Conservation (phyloP, 1,140 invertebrate genomes). For the Diabrotica undecimpunctata region DNA sequence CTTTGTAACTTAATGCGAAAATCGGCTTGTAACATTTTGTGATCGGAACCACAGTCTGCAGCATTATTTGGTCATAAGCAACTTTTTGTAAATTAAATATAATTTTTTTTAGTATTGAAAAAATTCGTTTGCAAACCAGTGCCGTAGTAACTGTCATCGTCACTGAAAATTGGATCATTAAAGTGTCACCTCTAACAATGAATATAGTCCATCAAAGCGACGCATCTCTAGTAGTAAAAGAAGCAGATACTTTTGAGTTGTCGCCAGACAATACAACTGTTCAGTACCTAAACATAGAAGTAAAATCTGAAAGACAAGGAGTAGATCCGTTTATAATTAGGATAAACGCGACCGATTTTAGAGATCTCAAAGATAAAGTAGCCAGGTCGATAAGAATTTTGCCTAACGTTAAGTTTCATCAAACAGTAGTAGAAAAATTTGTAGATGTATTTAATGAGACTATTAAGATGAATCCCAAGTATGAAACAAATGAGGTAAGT, state of each 20-base stretch:
- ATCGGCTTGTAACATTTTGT: no score
- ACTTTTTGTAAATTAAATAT: neutral
- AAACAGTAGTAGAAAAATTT: constrained; percentile 77
- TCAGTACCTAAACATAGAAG: constrained; percentile 80
- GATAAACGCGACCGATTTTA: constrained; percentile 73
- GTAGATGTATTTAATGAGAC: constrained; percentile 77
- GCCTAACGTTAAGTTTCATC: constrained; percentile 74
- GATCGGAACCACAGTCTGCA: no score
- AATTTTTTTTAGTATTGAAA: constrained; percentile 51
- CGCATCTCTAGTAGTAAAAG: constrained; percentile 67
- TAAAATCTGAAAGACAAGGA: constrained; percentile 58
- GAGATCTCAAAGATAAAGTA: constrained; percentile 73
- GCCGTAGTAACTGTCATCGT: constrained; percentile 68
- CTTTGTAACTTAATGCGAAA: no score
- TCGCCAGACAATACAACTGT: constrained; percentile 60
- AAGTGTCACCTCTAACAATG: constrained; percentile 72
- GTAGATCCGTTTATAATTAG: constrained; percentile 63
- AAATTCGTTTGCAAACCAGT: constrained; percentile 68
- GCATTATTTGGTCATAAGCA: neutral
- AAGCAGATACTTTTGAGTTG: constrained; percentile 69
- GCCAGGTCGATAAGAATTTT: constrained; percentile 69
- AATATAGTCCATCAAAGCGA: constrained; percentile 75
- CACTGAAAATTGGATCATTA: constrained; percentile 87
- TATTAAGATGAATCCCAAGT: constrained; percentile 68
- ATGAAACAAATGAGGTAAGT: constrained; percentile 62